Conservation (phyloP, 2,797 vertebrate species). For the Thalassophryne amazonica region DNA sequence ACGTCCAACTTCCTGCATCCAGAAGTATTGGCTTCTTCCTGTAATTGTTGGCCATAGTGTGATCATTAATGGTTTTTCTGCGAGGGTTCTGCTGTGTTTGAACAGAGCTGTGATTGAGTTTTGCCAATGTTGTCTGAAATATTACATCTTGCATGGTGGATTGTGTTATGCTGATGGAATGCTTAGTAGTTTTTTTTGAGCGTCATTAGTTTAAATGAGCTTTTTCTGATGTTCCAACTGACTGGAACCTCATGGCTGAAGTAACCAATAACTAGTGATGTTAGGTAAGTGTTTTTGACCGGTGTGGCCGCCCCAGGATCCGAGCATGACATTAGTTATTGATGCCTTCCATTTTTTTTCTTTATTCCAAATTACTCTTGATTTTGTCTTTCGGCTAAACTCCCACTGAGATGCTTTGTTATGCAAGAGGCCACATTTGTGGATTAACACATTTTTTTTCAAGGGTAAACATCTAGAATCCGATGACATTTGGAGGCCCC, state of each 20-base stretch:
- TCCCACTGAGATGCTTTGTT: constrained; percentile 53
- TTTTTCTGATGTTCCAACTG: no score
- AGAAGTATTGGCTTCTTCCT: no score
- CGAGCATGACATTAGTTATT: constrained; percentile 32
- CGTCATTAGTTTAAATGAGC: background rate
- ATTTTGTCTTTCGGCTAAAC: constrained; percentile 61
- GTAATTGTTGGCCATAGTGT: no score
- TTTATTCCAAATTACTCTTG: constrained; percentile 47
- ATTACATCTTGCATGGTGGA: no score
- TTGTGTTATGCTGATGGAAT: no score
- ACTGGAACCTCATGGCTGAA: background rate
- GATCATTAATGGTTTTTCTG: no score
- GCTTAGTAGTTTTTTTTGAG: background rate
- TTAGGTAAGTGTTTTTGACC: constrained; percentile 16
- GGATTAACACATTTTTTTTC: constrained; percentile 67
- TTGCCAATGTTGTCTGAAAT: no score
- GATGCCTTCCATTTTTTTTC: constrained; percentile 36
- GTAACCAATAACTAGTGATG: background rate
- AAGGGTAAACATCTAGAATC: constrained; percentile 63
- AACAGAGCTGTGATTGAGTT: no score
- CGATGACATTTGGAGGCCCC: constrained; percentile 45
- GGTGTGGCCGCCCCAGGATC: constrained; percentile 17
- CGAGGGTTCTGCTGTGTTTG: no score
- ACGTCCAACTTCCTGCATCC: no score
- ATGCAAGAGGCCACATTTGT: constrained; percentile 66